phyloP scores from a whole-genome alignment of 2,797 vertebrate genomes.

The Perodicticus potto region DNA sequence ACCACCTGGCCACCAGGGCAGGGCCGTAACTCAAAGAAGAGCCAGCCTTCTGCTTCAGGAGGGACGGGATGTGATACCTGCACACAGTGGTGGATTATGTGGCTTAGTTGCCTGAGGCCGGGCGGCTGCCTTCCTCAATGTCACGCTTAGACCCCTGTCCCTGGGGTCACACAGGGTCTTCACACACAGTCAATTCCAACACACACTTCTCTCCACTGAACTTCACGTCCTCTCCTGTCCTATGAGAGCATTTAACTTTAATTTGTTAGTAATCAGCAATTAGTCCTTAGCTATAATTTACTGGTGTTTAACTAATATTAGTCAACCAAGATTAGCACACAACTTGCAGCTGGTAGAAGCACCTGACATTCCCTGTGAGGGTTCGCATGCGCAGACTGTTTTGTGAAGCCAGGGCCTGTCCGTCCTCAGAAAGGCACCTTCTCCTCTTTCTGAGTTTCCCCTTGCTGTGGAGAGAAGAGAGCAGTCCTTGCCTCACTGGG shows the following conservation, averaged over 20 bases:
- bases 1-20: fast-evolving
- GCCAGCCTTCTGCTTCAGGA: not conserved
- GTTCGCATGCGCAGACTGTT: fast-evolving
- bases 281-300: not conserved
- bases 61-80: not conserved
- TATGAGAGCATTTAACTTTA: not conserved
- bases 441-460: not conserved
- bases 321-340: not conserved
- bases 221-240: not conserved
- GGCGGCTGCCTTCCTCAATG: not conserved
- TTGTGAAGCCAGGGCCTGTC: not conserved
- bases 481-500: no score
- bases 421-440: not conserved
- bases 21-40: fast-evolving
- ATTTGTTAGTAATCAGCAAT: not conserved
- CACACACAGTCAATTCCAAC: not conserved
- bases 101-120: not conserved
- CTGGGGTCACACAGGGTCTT: fast-evolving
- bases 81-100: fast-evolving
- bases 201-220: fast-evolving
- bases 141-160: not conserved
- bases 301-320: not conserved
- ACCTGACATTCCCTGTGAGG: not conserved
- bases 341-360: not conserved
- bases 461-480: not conserved